Evolutionary conservation across 2,113 vertebrate genomes (phyloP), one percentile per base, ranked within the genome.

Genomic region (Siniperca knerii): DNA sequence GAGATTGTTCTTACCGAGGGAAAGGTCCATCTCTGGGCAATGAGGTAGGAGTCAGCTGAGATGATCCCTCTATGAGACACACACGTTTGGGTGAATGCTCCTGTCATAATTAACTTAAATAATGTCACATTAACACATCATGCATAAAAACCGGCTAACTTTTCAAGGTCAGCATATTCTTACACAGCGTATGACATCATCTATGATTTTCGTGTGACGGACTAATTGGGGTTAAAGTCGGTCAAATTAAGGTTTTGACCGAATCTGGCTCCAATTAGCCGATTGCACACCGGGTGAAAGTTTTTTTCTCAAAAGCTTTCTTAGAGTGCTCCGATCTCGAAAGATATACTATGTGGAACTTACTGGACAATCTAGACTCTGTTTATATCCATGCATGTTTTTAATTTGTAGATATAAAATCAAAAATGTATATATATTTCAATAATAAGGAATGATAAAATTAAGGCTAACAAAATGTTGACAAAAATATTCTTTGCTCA

Each of bases 1-100:
- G 37, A 20, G 6, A 1, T 46, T 33, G 13, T 55, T 55, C 64
- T 71, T 72, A 95, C 94, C 85, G 90, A 16, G 79, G 81, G 37
- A 82, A 35, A 0, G 90, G 89, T 6, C 87, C 82, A 1, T 93
- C 92, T 42, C 83, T 20, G 52, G 93, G 86, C 18, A 73, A 73
- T 0, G 6, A 62, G 40, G 89, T 92, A 8, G 90, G 90, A 29
- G 13, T 18, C 11, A 23, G 61, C 55, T 37, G 85, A 44, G 88
- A 37, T 0, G 81, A 15, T 44, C 89, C 90, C 52, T 93, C 90
- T 94, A 8, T 82, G 46, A 78, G 21, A 77, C 76, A 82, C 71
- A 78, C 66, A 83, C 46, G 44, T 44, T 20, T 62, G 37, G 37
- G 12, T 3, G 11, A 71, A 55, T 4, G 11, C 44, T 73, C 23